phyloP scores from a whole-genome alignment of 1,140 invertebrate species.

The Pseudachorutes palmiensis region DNA sequence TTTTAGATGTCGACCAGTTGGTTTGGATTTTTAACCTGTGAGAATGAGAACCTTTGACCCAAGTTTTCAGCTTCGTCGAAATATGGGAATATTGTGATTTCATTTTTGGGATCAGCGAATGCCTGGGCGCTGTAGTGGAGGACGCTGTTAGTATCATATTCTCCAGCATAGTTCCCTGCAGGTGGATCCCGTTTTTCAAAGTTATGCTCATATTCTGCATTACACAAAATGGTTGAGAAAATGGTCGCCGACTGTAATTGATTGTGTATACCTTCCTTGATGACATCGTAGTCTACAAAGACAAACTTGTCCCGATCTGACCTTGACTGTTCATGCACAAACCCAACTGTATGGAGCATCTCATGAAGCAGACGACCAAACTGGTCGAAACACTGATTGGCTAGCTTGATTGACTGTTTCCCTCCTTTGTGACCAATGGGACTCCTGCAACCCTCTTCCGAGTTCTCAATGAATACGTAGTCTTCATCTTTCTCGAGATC shows the following conservation, averaged over 20 bases:
- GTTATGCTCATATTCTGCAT: constrained; percentile 15
- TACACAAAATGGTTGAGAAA: constrained; percentile 3
- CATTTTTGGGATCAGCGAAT: constrained; percentile 13
- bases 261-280: constrained; percentile 9
- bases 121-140: constrained; percentile 9
- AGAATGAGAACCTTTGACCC: constrained; percentile 6
- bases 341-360: constrained; percentile 12
- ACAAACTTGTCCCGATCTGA: constrained; percentile 15
- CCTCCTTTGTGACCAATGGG: constrained; percentile 16
- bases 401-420: not conserved
- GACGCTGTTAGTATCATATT: constrained; percentile 9
- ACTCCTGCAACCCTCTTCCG: constrained; percentile 12
- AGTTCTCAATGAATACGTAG: constrained; percentile 14
- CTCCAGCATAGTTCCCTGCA: constrained; percentile 14
- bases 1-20: too few species aligned
- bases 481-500: constrained; percentile 17
- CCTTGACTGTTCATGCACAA: constrained; percentile 13
- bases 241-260: not conserved
- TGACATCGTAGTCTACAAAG: constrained; percentile 16
- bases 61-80: constrained; percentile 15
- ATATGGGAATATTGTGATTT: constrained; percentile 19
- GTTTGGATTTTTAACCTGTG: constrained; percentile 8
- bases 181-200: constrained; percentile 19
- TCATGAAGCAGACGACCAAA: constrained; percentile 14
- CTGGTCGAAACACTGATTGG: constrained; percentile 14